Percentiles rank a stretch among this genome's conserved stretches.
These are phyloP conservation scores for Harmothoe impar DNA, from an alignment of 2,888 invertebrate species.

Conservation along the genomic window DNA sequence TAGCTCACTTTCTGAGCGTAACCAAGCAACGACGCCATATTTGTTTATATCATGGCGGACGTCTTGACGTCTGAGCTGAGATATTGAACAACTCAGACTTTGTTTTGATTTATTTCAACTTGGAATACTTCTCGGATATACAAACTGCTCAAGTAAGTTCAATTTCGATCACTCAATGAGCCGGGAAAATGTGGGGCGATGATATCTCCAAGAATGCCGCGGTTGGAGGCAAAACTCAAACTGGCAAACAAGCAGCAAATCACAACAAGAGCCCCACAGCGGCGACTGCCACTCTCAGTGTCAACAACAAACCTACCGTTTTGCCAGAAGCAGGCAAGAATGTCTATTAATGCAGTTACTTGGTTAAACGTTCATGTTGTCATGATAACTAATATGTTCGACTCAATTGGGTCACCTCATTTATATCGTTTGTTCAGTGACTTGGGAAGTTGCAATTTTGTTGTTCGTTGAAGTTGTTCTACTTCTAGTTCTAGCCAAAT, in stretches of 20 bases:
- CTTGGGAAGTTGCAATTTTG: too few relatives aligned
- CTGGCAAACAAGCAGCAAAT: background rate
- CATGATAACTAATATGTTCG: too few relatives aligned
- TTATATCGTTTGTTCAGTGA: too few relatives aligned
- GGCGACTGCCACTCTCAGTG: background rate
- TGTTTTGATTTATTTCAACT: background rate
- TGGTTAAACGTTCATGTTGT: background rate
- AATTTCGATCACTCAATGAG: background rate
- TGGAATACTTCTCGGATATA: background rate
- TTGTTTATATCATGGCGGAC: constrained; percentile 67
- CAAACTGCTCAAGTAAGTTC: constrained; percentile 44
- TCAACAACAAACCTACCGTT: background rate
- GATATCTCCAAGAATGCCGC: background rate
- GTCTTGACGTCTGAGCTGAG: background rate
- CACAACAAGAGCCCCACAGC: background rate
- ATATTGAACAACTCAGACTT: background rate
- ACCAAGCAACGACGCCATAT: constrained; percentile 66
- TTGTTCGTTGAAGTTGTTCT: too few relatives aligned
- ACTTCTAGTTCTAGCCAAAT: too few relatives aligned
- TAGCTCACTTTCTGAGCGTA: background rate
- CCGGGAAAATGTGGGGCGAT: constrained; percentile 35
- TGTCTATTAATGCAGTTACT: background rate
- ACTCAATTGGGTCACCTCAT: too few relatives aligned
- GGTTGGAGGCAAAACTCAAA: background rate
- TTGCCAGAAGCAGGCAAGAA: background rate